These are phyloP conservation scores for Drosophila kikkawai DNA, from an alignment of 1,140 invertebrate genomes.

Conservation along the genomic window DNA sequence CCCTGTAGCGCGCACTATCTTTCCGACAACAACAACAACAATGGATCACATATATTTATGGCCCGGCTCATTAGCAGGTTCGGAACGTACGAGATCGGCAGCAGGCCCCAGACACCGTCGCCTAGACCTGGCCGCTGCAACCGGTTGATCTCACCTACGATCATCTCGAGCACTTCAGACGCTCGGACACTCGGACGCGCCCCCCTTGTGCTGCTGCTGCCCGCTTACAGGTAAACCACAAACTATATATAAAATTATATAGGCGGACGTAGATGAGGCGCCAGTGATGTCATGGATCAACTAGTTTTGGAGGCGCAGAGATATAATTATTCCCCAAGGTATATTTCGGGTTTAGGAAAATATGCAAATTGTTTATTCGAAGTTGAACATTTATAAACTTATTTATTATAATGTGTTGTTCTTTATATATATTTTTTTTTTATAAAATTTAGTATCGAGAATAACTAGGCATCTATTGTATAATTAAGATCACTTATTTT, in stretches of 20 bases:
- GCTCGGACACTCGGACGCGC: slow-evolving; percentile 22
- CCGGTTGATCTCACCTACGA: slow-evolving; percentile 30
- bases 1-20: slow-evolving; percentile 10
- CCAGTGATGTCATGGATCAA: slow-evolving; percentile 32
- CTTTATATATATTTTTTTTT: background rate
- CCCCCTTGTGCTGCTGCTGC: slow-evolving; percentile 7
- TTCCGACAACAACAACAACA: slow-evolving; percentile 6
- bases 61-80: slow-evolving; percentile 46
- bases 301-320: background rate
- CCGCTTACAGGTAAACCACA: slow-evolving; percentile 5
- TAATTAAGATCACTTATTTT: background rate
- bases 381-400: background rate
- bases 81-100: slow-evolving; percentile 15
- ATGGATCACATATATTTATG: slow-evolving; percentile 41
- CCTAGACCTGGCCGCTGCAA: slow-evolving; percentile 28
- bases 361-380: background rate
- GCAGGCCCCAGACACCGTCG: slow-evolving; percentile 2
- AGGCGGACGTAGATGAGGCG: slow-evolving; percentile 1
- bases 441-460: background rate
- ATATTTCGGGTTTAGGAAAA: background rate
- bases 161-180: slow-evolving; percentile 17
- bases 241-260: background rate
- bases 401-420: background rate
- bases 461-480: background rate
- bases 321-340: background rate